Conservation (phyloP, 2,888 invertebrate species). For the Fragum fragum region DNA sequence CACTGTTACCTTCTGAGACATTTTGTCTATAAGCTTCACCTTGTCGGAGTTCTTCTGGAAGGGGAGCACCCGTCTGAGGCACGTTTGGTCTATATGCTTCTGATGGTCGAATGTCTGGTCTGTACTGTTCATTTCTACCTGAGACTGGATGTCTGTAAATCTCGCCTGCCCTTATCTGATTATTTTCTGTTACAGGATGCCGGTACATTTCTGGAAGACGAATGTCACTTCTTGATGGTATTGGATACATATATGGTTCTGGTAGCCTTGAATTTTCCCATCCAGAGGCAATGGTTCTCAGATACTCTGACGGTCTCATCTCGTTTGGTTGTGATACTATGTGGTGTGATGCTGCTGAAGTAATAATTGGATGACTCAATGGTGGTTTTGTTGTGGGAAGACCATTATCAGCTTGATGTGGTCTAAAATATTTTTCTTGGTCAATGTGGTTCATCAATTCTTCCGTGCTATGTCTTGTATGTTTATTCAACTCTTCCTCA, state of each 20-base stretch:
- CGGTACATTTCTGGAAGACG: slow-evolving; percentile 15
- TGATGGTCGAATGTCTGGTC: background rate
- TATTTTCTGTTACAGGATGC: background rate
- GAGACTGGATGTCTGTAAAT: background rate
- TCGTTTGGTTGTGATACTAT: background rate
- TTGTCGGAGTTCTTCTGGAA: background rate
- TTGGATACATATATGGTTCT: background rate
- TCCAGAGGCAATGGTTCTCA: background rate
- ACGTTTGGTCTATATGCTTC: slow-evolving; percentile 2
- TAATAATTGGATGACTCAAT: background rate
- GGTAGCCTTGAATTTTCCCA: background rate
- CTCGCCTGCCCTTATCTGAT: background rate
- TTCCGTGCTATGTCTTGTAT: background rate
- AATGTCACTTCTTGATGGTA: background rate
- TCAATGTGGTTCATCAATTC: background rate
- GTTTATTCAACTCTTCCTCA: slow-evolving; percentile 5
- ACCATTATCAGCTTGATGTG: background rate
- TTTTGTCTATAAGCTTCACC: slow-evolving; percentile 9
- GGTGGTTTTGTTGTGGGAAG: slow-evolving; percentile 3
- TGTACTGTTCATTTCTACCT: background rate
- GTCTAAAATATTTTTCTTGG: slow-evolving; percentile 2
- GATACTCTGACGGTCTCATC: slow-evolving; percentile 5
- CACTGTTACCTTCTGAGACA: slow-evolving; percentile 15
- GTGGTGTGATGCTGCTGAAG: slow-evolving; percentile 1
- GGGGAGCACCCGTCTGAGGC: background rate